These are phyloP conservation scores for Paramacrobiotus metropolitanus DNA, from an alignment of 1,140 invertebrate species.

Conservation along the genomic window DNA sequence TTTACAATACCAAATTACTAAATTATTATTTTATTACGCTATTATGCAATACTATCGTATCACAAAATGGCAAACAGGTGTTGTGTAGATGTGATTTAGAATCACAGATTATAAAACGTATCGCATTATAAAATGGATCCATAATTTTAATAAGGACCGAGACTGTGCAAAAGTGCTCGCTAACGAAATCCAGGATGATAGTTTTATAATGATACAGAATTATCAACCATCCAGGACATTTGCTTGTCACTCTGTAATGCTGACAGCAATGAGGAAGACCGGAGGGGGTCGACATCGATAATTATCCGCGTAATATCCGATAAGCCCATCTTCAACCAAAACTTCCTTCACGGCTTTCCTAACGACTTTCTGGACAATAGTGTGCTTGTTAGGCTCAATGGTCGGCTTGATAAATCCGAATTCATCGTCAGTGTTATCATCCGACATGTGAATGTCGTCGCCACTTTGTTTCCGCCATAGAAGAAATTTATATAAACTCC, in stretches of 20 bases:
- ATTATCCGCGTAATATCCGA: slow-evolving; percentile 84
- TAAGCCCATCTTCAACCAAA: slow-evolving; percentile 73
- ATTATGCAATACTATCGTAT: too few relatives aligned
- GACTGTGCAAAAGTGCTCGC: too few relatives aligned
- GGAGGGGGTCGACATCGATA: slow-evolving; percentile 89
- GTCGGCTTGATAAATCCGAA: neutral
- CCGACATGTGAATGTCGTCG: neutral
- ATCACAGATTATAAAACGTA: too few relatives aligned
- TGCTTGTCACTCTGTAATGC: slow-evolving; percentile 56
- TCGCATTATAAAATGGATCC: too few relatives aligned
- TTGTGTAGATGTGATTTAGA: too few relatives aligned
- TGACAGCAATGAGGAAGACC: slow-evolving; percentile 76
- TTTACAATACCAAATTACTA: too few relatives aligned
- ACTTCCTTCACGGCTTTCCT: slow-evolving; percentile 47
- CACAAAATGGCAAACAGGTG: too few relatives aligned
- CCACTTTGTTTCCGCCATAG: slow-evolving; percentile 1
- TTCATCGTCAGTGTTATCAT: neutral
- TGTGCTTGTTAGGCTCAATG: neutral
- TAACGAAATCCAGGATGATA: too few relatives aligned
- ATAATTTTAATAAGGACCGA: too few relatives aligned
- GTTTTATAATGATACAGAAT: too few relatives aligned
- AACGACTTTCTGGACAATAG: neutral
- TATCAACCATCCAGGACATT: too few relatives aligned
- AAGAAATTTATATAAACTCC: neutral
- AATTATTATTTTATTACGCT: too few relatives aligned